Evolutionary conservation across 2,888 invertebrate species (phyloP), one percentile per base, ranked within the genome.

Genomic region (Parnassius apollo): DNA sequence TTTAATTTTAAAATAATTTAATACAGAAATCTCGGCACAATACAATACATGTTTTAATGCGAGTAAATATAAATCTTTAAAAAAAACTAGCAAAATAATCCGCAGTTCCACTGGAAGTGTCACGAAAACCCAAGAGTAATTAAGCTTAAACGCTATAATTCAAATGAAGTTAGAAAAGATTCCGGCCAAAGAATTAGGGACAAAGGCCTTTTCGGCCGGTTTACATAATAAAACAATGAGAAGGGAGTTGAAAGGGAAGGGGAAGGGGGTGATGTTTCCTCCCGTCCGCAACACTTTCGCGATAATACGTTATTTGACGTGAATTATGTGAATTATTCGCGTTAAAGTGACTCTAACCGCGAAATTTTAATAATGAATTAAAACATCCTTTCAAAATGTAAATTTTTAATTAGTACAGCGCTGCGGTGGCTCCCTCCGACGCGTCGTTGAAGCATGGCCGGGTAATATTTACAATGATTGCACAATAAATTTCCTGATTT

Each of bases 281-380:
- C 66, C 60, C 55, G 42, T 25, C 49, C 63, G 56, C 67, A 67
- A 69, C 68, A 70, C 66, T 74, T 68, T 66, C 68, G 68, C 66
- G 65, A 72, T 73, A 71, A 74, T 70, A 80, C 81, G 76, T 82
- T 80, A 81, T 85, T 80, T 80, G 80, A 77, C 77, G 76, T 80
- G 78, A 85, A 76, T 75, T 74, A 78, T 75, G 74, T 74, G 75
- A 75, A 80, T 82, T 78, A 82, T 81, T 80, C 79, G 75, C 78
- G 77, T 76, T 79, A 81, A 82, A 83, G 77, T 81, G 82, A 83
- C 81, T 79, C 75, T 74, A 72, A 76, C 88, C 86, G 82, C 87
- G 70, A 82, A 86, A 90, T 88, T 88, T 89, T 89, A 88, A 89
- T 89, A 89, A 88, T 88, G 79, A 86, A 89, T 88, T 85, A 82